Percentiles rank a stretch among this genome's conserved stretches.
Conservation (phyloP, 2,888 invertebrate species). For the Monochamus alternatus region DNA sequence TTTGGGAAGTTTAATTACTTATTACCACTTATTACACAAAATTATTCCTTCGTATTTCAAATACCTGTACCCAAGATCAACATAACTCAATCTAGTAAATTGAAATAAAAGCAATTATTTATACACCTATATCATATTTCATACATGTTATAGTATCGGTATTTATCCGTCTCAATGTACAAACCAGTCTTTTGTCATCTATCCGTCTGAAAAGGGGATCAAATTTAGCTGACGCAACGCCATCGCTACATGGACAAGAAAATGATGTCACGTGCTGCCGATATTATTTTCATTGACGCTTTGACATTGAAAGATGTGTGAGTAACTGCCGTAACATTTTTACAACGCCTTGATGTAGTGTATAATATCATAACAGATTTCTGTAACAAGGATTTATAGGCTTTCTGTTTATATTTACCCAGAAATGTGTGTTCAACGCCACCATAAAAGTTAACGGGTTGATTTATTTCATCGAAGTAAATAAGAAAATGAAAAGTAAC, state of each 20-base stretch:
- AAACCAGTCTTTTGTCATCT: too few species aligned
- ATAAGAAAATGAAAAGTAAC: too few species aligned
- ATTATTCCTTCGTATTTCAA: too few species aligned
- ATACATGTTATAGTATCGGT: too few species aligned
- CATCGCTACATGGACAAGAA: background rate
- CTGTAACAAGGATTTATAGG: slow-evolving; percentile 26
- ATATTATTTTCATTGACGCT: slow-evolving; percentile 21
- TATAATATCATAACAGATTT: slow-evolving; percentile 23
- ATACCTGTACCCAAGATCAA: too few species aligned
- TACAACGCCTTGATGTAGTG: slow-evolving; percentile 24
- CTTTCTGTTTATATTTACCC: slow-evolving; percentile 14
- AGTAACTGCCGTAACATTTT: slow-evolving; percentile 10
- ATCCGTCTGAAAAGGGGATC: background rate
- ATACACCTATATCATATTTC: too few species aligned
- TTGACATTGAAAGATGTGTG: slow-evolving; percentile 32
- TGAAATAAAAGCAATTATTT: too few species aligned
- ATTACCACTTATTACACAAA: too few species aligned
- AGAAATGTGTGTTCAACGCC: slow-evolving; percentile 10
- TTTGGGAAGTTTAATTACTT: too few species aligned
- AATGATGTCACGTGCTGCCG: slow-evolving; percentile 12
- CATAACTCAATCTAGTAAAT: too few species aligned
- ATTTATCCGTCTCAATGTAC: too few species aligned
- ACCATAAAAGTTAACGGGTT: background rate
- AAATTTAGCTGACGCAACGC: slow-evolving; percentile 1
- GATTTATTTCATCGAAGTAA: too few species aligned